These are phyloP conservation scores for Forbesichthys agassizii DNA, from an alignment of 2,113 vertebrate genomes.

Conservation along the genomic window DNA sequence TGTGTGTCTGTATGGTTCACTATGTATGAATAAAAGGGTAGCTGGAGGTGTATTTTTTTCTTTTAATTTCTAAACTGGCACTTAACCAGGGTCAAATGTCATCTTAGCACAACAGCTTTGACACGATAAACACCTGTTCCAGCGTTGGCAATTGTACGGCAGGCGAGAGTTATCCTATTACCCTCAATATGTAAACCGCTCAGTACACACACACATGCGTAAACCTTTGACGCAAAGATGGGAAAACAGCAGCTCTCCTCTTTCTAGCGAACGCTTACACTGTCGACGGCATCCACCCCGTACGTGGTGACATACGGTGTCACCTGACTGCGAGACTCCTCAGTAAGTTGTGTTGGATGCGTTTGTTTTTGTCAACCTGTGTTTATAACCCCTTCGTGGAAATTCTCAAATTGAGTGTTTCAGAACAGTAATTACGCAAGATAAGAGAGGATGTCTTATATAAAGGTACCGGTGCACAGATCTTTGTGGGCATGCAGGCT, in stretches of 20 bases:
- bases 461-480: conserved; percentile 51
- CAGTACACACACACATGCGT: conserved; percentile 52
- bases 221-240: conserved; percentile 64
- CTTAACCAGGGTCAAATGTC: conserved; percentile 87
- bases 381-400: conserved; percentile 45
- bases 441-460: conserved; percentile 43
- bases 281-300: conserved; percentile 60
- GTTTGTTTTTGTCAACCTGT: conserved; percentile 46
- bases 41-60: conserved; percentile 58
- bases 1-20: conserved; percentile 19
- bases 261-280: conserved; percentile 48
- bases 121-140: conserved; percentile 90
- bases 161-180: conserved; percentile 64
- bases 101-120: conserved; percentile 84
- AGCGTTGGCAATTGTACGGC: conserved; percentile 31
- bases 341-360: conserved; percentile 56
- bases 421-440: conserved; percentile 60
- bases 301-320: conserved; percentile 43
- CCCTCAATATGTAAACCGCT: conserved; percentile 71
- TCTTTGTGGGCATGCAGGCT: conserved; percentile 34
- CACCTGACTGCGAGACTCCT: conserved; percentile 54
- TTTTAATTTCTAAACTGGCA: conserved; percentile 73
- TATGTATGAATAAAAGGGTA: conserved; percentile 1
- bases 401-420: conserved; percentile 64
- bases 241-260: conserved; percentile 28